Evolutionary conservation across 1,140 invertebrate species (phyloP), one percentile per base, ranked within the genome.

Genomic region (Megalonaias nervosa): DNA sequence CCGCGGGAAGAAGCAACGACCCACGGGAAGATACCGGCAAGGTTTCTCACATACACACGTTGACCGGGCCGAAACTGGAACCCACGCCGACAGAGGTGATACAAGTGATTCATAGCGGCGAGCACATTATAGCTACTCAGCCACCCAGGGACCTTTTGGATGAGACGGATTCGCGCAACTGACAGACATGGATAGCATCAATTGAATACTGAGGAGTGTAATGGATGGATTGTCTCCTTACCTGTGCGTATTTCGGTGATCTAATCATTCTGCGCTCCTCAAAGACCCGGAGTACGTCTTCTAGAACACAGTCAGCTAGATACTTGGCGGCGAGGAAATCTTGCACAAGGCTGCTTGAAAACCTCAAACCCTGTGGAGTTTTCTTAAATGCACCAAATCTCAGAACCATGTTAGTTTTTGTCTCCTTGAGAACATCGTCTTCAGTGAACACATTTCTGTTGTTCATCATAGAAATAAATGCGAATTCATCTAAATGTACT

Each of bases 281-380:
- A n/a, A 87, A 64, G 4, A 77, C 77, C 15, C 68, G 72, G 3
- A 73, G 56, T 58, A 87, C 77, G 6, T 82, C 82, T 11, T 83
- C 84, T 19, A 78, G 61, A 14, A 76, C 74, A 74, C 81, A 81
- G 68, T 86, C 87, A n/a, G 83, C 80, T 56, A 88, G 68, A 73
- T 85, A 78, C 31, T 79, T 73, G 0, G 85, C 83, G 15, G 86
- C 82, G 16, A 88, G 80, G 64, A 85, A 87, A 73, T 87, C 84
- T 19, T 77, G 72, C 17, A 85, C 71, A 4, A 84, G 59, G 59
- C 74, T 78, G 70, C 82, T 83, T 15, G 81, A 66, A 64, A 85
- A 85, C 59, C 73, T 80, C 60, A 77, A 82, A 13, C 61, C 65
- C 55, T 26, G 70, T 19, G 65, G 72, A 21, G 82, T 73, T 64